Evolutionary conservation across 1,140 invertebrate species (phyloP).

Genomic region (Aricia agestis): DNA sequence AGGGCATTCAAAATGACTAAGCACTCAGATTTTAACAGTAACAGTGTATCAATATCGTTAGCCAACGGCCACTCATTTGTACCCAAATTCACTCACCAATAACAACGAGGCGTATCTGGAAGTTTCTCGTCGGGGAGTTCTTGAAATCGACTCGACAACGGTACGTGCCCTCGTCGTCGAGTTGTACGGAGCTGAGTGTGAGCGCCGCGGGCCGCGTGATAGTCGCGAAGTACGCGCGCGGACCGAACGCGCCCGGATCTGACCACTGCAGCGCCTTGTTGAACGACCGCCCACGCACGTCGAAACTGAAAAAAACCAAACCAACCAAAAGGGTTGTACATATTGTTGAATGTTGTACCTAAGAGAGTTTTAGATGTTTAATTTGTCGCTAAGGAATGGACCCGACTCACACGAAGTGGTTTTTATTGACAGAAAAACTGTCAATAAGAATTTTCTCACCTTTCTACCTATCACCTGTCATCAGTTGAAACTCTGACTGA

Average conservation of each 20-base stretch:
- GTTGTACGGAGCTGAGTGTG: conserved; percentile 86
- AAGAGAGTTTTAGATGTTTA: background rate
- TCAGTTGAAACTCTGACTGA: no score
- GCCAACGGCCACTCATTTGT: no score
- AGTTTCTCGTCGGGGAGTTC: conserved; percentile 92
- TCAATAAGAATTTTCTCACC: no score
- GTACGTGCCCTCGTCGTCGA: conserved; percentile 90
- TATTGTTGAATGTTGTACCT: no score
- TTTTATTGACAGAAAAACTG: no score
- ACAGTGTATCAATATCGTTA: no score
- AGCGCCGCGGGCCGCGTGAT: conserved; percentile 85
- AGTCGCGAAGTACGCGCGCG: conserved; percentile 87
- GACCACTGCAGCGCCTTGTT: conserved; percentile 87
- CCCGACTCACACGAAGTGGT: no score
- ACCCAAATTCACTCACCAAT: conserved; percentile 82
- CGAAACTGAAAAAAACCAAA: conserved; percentile 84
- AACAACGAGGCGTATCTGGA: conserved; percentile 92
- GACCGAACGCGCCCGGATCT: conserved; percentile 84
- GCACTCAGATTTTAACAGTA: no score
- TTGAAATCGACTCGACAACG: conserved; percentile 93
- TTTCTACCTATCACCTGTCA: no score
- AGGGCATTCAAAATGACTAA: no score
- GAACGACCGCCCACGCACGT: conserved; percentile 86
- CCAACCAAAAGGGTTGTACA: no score
- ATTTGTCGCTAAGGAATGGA: no score